Percentiles rank a stretch among this genome's conserved stretches.
Evolutionary conservation across 2,113 vertebrate species (phyloP).

Genomic region (Oreochromis aureus): DNA sequence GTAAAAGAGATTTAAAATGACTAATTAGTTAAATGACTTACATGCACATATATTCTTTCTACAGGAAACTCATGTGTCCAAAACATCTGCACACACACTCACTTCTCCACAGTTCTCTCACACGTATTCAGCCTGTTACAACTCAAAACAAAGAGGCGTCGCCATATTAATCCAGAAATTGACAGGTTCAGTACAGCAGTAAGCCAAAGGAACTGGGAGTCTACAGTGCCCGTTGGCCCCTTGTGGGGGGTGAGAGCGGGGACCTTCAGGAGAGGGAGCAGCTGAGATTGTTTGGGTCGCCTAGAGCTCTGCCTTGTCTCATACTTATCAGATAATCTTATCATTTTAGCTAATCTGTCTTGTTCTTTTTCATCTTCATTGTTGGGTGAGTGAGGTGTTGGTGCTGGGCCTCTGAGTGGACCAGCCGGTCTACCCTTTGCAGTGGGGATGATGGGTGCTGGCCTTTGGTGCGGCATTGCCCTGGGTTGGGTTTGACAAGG

Average conservation of each 20-base stretch:
- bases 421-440: neutral
- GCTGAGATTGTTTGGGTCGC: neutral
- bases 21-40: neutral
- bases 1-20: neutral
- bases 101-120: neutral
- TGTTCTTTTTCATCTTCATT: neutral
- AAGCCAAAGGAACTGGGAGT: neutral
- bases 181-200: neutral
- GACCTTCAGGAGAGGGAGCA: neutral
- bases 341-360: neutral
- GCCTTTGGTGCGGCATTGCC: neutral
- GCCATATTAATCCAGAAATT: neutral
- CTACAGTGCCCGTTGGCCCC: neutral
- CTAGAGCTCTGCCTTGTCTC: neutral
- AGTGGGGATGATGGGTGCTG: neutral
- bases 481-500: neutral
- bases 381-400: neutral
- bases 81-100: neutral
- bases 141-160: neutral
- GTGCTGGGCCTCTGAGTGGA: neutral
- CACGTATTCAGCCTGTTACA: neutral
- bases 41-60: neutral
- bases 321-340: neutral
- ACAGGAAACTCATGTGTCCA: neutral
- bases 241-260: neutral